phyloP scores from a whole-genome alignment of 2,113 vertebrate species.

The Vulpes lagopus region DNA sequence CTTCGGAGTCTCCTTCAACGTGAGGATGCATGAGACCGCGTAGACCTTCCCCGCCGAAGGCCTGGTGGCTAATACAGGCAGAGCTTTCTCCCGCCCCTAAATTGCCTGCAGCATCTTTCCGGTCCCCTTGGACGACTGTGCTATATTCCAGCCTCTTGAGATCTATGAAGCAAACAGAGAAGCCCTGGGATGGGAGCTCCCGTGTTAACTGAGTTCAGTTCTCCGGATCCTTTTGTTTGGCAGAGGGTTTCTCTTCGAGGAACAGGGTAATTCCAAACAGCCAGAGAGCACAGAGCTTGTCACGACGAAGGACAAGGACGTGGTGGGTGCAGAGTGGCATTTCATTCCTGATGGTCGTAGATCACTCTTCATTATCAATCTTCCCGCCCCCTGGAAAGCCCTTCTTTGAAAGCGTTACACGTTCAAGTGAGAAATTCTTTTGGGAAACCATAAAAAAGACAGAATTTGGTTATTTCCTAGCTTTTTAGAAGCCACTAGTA shows the following conservation, averaged over 20 bases:
- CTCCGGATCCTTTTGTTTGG: conserved; percentile 2
- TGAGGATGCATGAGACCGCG: background rate
- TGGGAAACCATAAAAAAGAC: background rate
- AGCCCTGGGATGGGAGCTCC: background rate
- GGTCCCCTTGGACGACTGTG: background rate
- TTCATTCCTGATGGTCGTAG: conserved; percentile 29
- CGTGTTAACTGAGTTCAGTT: background rate
- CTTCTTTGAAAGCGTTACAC: background rate
- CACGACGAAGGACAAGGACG: background rate
- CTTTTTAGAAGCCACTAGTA: background rate
- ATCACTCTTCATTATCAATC: background rate
- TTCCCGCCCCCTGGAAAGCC: too few relatives aligned
- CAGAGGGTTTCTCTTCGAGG: background rate
- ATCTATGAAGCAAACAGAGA: background rate
- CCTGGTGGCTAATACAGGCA: background rate
- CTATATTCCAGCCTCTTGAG: background rate
- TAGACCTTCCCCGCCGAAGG: background rate
- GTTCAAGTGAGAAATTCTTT: conserved; percentile 25
- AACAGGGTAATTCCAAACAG: background rate
- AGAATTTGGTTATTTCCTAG: background rate
- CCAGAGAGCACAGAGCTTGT: background rate
- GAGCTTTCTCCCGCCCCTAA: background rate
- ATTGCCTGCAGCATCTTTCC: background rate
- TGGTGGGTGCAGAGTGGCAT: conserved; percentile 3
- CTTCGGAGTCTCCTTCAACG: conserved; percentile 36